Evolutionary conservation across 2,888 invertebrate species (phyloP), one percentile per base, ranked within the genome.

Genomic region (Quadriops clusia): DNA sequence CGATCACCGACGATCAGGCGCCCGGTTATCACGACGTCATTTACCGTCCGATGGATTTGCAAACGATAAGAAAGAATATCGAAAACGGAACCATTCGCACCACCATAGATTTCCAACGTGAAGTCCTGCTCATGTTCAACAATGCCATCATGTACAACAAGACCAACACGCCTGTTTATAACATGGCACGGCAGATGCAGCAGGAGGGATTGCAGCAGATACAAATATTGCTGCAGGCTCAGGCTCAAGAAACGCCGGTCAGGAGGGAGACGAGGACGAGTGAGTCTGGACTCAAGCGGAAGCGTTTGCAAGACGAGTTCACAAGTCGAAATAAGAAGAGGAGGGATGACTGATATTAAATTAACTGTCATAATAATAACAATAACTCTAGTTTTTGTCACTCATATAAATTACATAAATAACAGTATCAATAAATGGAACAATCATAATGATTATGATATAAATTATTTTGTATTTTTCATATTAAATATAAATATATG

Each of bases 141-240:
- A 97, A 97, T 61, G 87, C 93, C 1, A 70, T 91, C 13, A 86
- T 95, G 78, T 89, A 86, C 61, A 94, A 94, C 61, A 81, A 81
- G 54, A 77, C 77, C 3, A 76, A 82, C 41, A 84, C 86, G 40
- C 72, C 79, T 40, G 81, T 91, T 3, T 79, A 80, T 56, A 71
- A 72, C 33, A 85, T 86, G 79, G 84, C 94, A 0, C 64, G 69
- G 36, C 79, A 84, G 37, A 84, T 90, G 79, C 78, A 81, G 49
- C 69, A 74, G 39, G 87, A 89, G 61, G 71, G 74, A 35, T 55
- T 77, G 39, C 67, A 69, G 30, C 71, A 58, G 18, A 53, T 62
- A 27, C 51, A 56, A 24, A 53, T 60, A 31, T 42, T 61, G 18
- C 38, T 59, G 36, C 54, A 55, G 34, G 62, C 60, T 1, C 57